Evolutionary conservation across 2,888 invertebrate species (phyloP), one percentile per base, ranked within the genome.

Genomic region (Sthenelais limicola): DNA sequence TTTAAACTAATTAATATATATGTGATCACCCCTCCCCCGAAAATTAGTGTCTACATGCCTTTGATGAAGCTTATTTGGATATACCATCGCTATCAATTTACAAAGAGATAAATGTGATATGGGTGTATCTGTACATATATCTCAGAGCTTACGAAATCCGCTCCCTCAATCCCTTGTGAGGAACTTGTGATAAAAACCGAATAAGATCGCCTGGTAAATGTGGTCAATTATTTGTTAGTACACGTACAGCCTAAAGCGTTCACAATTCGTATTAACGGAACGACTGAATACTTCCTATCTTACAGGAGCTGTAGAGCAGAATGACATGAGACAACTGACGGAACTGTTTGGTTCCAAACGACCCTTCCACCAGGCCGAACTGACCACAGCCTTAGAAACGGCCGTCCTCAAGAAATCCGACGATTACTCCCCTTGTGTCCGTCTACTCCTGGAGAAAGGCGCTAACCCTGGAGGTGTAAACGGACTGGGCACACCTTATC

Each of bases 291-390:
- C 28, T 52, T 32, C 33, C 24, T 18, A 21, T 32, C 21, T n/a
- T n/a, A 15, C 56, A 73, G 73, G 68, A 32, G 68, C 68, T n/a
- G 73, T 73, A 5, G 56, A 73, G 48, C 68, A 73, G 49, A 73
- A 73, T 56, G 73, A 73, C 32, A 33, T 73, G 24, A 33, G 47
- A 3, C 52, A 68, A n/a, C 68, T 73, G 21, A 38, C 38, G 3
- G 56, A 73, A 56, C 68, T 68, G 12, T 62, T 73, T 21, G 32
- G 49, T 32, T 43, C 33, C 26, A 68, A 73, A 26, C 18, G 58
- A 0, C 54, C 48, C 4, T 33, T 43, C 54, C 68, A 54, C 4
- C 68, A 56, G 15, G 26, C 38, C 1, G 73, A 73, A 38, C 43
- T 73, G 32, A 68, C 52, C 2, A 28, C 56, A 1, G 73, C 73